These are phyloP conservation scores for Tachyglossus aculeatus DNA, from an alignment of 2,797 vertebrate genomes.

Conservation along the genomic window DNA sequence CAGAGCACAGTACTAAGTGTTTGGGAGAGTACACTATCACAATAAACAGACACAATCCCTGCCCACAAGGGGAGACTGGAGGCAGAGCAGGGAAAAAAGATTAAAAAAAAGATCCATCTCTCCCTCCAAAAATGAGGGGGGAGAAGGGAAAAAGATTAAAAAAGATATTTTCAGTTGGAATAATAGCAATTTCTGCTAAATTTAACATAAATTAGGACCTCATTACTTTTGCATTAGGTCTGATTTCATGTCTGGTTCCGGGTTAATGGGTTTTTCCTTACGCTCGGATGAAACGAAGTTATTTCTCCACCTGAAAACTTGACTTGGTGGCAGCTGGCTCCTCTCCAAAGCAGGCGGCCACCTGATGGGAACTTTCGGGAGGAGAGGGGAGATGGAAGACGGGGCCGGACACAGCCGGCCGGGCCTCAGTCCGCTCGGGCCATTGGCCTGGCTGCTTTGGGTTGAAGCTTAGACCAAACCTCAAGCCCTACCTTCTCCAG, in stretches of 20 bases:
- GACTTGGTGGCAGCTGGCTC: not conserved
- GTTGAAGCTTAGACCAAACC: not conserved
- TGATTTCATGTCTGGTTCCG: conserved; percentile 7
- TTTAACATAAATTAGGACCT: conserved; percentile 50
- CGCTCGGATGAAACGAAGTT: not conserved
- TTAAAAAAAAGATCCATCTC: no score
- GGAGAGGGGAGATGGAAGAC: no score
- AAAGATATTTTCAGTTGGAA: conserved; percentile 20
- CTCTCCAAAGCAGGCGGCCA: not conserved
- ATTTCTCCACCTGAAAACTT: not conserved
- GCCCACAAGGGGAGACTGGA: no score
- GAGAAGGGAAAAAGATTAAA: not conserved
- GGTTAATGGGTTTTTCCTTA: conserved; percentile 41
- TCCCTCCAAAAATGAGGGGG: not conserved
- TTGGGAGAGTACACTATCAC: no score
- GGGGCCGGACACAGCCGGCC: no score
- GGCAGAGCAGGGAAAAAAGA: no score
- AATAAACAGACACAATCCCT: no score
- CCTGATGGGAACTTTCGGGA: no score
- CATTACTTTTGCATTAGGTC: conserved; percentile 42
- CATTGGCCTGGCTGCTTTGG: not conserved
- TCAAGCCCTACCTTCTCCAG: not conserved
- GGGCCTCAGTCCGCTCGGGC: not conserved
- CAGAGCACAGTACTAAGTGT: no score
- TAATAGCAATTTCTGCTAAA: conserved; percentile 47